Evolutionary conservation across 2,113 vertebrate genomes (phyloP).

Genomic region (Puffinus mauretanicus): DNA sequence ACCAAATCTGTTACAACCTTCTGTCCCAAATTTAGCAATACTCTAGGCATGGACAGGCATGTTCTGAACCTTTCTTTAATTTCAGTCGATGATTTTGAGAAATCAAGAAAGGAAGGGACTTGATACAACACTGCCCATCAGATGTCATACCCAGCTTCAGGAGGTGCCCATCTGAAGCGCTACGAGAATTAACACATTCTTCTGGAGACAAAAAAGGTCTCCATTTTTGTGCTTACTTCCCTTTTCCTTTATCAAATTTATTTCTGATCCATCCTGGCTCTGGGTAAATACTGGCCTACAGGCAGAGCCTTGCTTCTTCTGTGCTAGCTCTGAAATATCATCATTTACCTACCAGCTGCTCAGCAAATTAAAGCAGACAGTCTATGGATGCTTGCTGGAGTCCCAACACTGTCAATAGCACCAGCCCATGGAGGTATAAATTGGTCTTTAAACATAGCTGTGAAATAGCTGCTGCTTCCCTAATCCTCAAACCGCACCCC

Average conservation of each 20-base stretch:
- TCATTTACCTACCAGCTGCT: neutral
- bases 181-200: neutral
- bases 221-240: neutral
- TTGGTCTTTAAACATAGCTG: neutral
- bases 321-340: neutral
- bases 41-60: neutral
- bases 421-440: neutral
- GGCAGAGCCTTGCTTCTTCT: neutral
- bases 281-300: neutral
- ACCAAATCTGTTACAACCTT: neutral
- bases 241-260: neutral
- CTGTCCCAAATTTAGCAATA: neutral
- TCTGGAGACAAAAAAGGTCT: neutral
- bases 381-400: neutral
- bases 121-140: neutral
- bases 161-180: neutral
- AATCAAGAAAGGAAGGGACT: neutral
- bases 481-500: neutral
- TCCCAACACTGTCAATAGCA: neutral
- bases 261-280: neutral
- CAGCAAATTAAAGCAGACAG: neutral
- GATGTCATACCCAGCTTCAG: neutral
- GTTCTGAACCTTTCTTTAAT: neutral
- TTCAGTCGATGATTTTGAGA: neutral
- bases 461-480: neutral